phyloP scores from a whole-genome alignment of 2,888 invertebrate genomes.

The Perithous albicinctus region DNA sequence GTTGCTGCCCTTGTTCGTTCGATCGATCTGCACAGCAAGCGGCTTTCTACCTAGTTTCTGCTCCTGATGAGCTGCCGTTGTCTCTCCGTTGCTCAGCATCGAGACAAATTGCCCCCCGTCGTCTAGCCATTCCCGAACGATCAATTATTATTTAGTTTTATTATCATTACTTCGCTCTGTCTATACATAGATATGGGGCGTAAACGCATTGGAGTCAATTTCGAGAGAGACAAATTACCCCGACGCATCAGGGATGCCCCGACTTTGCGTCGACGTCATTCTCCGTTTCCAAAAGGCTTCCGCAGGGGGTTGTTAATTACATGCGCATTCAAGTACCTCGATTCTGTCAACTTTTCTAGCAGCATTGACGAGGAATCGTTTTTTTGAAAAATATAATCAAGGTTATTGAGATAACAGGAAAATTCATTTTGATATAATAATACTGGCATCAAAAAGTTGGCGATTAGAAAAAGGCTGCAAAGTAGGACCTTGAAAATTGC shows the following conservation, averaged over 20 bases:
- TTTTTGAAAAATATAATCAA: too few species aligned
- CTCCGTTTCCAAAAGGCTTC: constrained; percentile 6
- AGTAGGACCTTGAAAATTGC: too few species aligned
- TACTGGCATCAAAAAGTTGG: too few species aligned
- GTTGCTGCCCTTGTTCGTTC: constrained; percentile 8
- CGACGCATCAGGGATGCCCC: constrained; percentile 1
- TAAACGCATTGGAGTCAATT: constrained; percentile 21
- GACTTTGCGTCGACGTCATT: not conserved
- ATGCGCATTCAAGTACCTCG: not conserved
- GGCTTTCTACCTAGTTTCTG: constrained; percentile 19
- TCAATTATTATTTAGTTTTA: constrained; percentile 61
- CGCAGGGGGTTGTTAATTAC: constrained; percentile 7
- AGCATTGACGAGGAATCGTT: too few species aligned
- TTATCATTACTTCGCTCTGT: constrained; percentile 22
- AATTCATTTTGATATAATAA: too few species aligned
- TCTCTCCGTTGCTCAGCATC: constrained; percentile 14
- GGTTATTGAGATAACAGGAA: too few species aligned
- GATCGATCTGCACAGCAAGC: not conserved
- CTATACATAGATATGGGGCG: not conserved
- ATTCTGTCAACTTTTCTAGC: not conserved
- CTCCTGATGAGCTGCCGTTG: not conserved
- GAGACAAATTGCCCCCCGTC: constrained; percentile 45
- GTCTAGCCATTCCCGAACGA: constrained; percentile 13
- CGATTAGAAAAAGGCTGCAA: too few species aligned
- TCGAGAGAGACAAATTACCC: constrained; percentile 7